Percentiles rank a stretch among this genome's conserved stretches.
phyloP scores from a whole-genome alignment of 2,797 vertebrate genomes.

The Cryptoprocta ferox region DNA sequence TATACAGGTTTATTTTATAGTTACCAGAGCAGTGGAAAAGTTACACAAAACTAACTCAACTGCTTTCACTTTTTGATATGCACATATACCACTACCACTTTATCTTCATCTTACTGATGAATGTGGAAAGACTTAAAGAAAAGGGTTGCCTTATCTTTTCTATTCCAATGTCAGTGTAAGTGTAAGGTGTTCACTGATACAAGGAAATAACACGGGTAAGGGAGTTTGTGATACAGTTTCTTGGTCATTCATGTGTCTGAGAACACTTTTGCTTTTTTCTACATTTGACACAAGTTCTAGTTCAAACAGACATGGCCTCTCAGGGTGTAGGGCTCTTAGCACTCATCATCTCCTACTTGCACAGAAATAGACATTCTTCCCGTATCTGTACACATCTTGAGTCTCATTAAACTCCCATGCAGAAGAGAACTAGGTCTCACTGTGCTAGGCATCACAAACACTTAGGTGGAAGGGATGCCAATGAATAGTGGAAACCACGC shows the following conservation, averaged over 20 bases:
- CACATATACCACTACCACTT: accelerated
- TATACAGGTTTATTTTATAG: background rate
- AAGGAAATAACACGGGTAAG: background rate
- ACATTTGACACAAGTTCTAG: background rate
- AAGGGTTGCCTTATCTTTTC: background rate
- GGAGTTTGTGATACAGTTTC: background rate
- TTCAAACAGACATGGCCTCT: background rate
- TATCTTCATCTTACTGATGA: background rate
- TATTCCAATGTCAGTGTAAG: background rate
- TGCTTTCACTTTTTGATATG: background rate
- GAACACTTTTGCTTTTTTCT: background rate
- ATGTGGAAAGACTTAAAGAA: background rate
- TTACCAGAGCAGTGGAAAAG: background rate
- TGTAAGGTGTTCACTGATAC: background rate
- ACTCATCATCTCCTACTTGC: background rate
- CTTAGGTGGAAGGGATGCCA: background rate
- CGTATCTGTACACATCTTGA: background rate
- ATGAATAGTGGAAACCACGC: background rate
- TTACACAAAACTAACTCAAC: background rate
- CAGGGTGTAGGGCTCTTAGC: background rate
- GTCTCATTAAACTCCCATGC: background rate
- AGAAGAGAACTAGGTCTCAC: background rate
- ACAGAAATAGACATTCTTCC: background rate
- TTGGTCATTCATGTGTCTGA: background rate
- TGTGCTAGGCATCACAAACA: background rate